Evolutionary conservation across 1,140 invertebrate species (phyloP).

Genomic region (Diprion similis): DNA sequence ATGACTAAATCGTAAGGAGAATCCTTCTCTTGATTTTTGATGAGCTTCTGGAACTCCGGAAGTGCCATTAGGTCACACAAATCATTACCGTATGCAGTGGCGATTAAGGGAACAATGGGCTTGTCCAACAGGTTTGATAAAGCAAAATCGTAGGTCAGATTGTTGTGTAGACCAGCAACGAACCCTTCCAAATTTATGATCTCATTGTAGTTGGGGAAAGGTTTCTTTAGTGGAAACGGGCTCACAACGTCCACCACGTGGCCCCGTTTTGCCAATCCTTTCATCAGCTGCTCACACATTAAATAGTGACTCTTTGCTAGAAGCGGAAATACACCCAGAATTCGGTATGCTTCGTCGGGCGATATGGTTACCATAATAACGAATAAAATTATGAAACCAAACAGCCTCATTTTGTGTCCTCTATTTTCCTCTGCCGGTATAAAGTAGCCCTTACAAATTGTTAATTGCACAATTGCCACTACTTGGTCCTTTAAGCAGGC

Average conservation of each 20-base stretch:
- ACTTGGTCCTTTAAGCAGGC: no score
- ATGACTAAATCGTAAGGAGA: constrained; percentile 45
- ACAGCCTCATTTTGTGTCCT: no score
- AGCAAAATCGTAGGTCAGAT: constrained; percentile 24
- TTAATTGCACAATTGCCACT: no score
- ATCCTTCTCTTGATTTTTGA: constrained; percentile 40
- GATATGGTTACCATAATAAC: no score
- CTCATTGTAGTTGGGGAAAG: constrained; percentile 46
- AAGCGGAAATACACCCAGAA: constrained; percentile 51
- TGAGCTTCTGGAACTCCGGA: constrained; percentile 35
- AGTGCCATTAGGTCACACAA: constrained; percentile 26
- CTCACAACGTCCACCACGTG: constrained; percentile 57
- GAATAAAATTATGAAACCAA: no score
- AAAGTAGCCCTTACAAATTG: no score
- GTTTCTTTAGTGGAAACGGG: constrained; percentile 49
- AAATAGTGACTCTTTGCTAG: constrained; percentile 53
- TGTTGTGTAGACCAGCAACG: constrained; percentile 18
- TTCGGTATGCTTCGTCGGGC: constrained; percentile 21
- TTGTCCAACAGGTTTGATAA: neutral
- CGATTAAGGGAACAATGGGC: constrained; percentile 30
- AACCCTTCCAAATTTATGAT: constrained; percentile 24
- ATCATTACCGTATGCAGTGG: neutral
- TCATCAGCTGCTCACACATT: constrained; percentile 49
- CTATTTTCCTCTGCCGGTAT: no score
- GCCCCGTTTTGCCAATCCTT: constrained; percentile 49